Evolutionary conservation across 2,888 invertebrate species (phyloP), one percentile per base, ranked within the genome.

Genomic region (Thymelicus lineola): DNA sequence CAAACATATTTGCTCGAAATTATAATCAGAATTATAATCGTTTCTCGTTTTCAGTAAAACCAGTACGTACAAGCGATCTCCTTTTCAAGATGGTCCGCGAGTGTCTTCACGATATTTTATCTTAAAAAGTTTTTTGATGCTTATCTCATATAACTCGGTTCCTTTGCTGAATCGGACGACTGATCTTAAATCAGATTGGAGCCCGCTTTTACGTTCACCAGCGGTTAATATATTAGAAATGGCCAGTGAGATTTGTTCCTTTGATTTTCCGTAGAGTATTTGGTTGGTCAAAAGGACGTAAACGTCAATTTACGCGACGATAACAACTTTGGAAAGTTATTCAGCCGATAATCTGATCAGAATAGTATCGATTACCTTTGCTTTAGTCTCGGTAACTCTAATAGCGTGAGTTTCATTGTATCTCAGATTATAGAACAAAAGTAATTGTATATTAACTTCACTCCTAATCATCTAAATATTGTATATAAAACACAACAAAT

Each of bases 111-210:
- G 58, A 70, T 50, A 64, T 64, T 70, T 70, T 63, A 64, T 59
- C 69, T 70, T 70, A 17, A 70, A 70, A 70, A 58, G 48, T 70
- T 70, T 64, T 69, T 69, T 69, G 63, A 69, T 69, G 69, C 48
- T 69, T 69, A 69, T 69, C 69, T 69, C 63, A 69, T 58, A 57
- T 46, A 69, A 58, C 48, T 69, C 58, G 58, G 69, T 63, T 63
- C 69, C 42, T 48, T 68, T 68, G 61, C 61, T 59, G 63, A 63
- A 69, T 62, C 69, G 58, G 57, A 57, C 68, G 62, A 62, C 62
- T 68, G 68, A 58, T 58, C 69, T 58, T 58, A 69, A 69, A 69
- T 69, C 58, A 63, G 69, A 69, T 69, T 69, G 45, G 28, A 36
- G 67, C 55, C 62, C 46, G 62, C 68, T 69, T 69, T 68, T 68